Evolutionary conservation across 2,888 invertebrate species (phyloP).

Genomic region (Diploptera punctata): DNA sequence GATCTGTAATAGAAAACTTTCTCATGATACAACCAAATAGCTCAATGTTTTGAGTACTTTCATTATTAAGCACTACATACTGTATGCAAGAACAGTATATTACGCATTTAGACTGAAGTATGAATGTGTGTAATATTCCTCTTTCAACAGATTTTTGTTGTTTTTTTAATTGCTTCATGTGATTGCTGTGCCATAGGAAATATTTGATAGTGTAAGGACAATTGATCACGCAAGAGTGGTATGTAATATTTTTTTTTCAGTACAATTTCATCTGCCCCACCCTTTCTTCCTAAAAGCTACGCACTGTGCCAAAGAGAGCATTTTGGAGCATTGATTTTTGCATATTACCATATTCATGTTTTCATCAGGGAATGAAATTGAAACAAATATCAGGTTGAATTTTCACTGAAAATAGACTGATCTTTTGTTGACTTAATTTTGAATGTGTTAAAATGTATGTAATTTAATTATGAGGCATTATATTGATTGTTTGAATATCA

Average conservation of each 20-base stretch:
- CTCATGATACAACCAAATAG: constrained; percentile 23
- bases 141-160: constrained; percentile 10
- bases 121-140: constrained; percentile 16
- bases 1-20: neutral
- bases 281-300: neutral
- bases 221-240: neutral
- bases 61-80: constrained; percentile 2
- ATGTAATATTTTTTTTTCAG: neutral
- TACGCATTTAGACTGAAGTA: constrained; percentile 37
- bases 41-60: constrained; percentile 27
- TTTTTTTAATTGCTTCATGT: constrained; percentile 38
- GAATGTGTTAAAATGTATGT: constrained; percentile 20
- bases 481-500: neutral
- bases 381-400: constrained; percentile 12
- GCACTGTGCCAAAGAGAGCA: constrained; percentile 6
- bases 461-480: neutral
- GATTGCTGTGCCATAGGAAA: constrained; percentile 40
- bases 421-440: constrained; percentile 26
- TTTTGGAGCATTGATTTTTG: constrained; percentile 13
- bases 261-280: neutral
- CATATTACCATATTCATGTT: neutral
- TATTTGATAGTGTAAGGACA: constrained; percentile 2
- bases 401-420: constrained; percentile 29
- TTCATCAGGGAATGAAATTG: constrained; percentile 29
- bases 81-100: constrained; percentile 25